Conservation (phyloP, 2,797 vertebrate species). For the Rhinophrynus dorsalis region DNA sequence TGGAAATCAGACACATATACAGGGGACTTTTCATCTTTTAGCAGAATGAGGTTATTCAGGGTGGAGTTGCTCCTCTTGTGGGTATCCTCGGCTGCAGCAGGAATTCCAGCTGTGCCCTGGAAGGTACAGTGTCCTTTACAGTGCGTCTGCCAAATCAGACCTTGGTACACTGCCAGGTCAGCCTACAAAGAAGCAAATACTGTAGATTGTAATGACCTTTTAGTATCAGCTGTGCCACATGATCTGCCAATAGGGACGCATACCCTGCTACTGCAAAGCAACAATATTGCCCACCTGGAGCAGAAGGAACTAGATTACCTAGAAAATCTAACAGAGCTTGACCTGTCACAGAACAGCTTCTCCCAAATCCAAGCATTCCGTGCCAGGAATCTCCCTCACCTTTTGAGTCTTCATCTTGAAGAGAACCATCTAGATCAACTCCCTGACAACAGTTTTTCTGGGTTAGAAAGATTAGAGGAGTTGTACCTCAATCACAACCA, state of each 20-base stretch:
- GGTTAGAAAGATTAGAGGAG: slow-evolving; percentile 86
- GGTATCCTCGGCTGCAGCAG: slow-evolving; percentile 63
- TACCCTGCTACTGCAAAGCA: slow-evolving; percentile 92
- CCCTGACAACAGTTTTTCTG: slow-evolving; percentile 80
- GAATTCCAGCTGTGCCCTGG: slow-evolving; percentile 86
- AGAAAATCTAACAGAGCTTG: slow-evolving; percentile 89
- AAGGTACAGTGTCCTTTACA: slow-evolving; percentile 82
- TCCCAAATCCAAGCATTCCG: slow-evolving; percentile 70
- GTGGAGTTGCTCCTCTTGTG: slow-evolving; percentile 76
- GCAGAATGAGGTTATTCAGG: slow-evolving; percentile 71
- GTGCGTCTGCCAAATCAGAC: slow-evolving; percentile 93
- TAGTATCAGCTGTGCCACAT: slow-evolving; percentile 79
- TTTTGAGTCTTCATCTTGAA: slow-evolving; percentile 92
- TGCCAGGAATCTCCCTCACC: slow-evolving; percentile 72
- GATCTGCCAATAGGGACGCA: slow-evolving; percentile 83
- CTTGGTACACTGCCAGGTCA: slow-evolving; percentile 93
- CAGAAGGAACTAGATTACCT: slow-evolving; percentile 75
- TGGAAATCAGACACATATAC: no score
- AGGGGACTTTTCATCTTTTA: no score
- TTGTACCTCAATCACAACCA: slow-evolving; percentile 96
- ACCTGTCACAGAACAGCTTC: slow-evolving; percentile 95
- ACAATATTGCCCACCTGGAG: slow-evolving; percentile 81
- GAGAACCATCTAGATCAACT: slow-evolving; percentile 88
- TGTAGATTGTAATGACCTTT: slow-evolving; percentile 93
- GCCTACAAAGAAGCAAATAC: slow-evolving; percentile 90